Conservation (phyloP, 2,797 vertebrate species). For the Denticeps clupeoides region DNA sequence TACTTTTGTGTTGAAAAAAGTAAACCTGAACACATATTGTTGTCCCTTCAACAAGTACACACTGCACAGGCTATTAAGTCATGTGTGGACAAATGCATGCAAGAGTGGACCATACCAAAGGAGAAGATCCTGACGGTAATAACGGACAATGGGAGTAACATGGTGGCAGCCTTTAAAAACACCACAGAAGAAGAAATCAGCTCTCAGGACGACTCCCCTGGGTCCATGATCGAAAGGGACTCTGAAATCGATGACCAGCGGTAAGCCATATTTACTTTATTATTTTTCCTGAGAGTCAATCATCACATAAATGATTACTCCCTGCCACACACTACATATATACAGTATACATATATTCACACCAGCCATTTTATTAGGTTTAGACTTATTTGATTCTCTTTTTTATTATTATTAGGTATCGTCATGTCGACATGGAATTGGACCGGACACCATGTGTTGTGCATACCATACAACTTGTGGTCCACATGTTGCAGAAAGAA, state of each 20-base stretch:
- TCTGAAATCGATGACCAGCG: neutral
- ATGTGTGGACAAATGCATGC: slow-evolving; percentile 16
- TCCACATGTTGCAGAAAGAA: slow-evolving; percentile 8
- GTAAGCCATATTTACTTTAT: slow-evolving; percentile 7
- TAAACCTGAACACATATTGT: slow-evolving; percentile 25
- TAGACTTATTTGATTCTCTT: no score
- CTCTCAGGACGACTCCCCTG: neutral
- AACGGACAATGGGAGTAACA: slow-evolving; percentile 25
- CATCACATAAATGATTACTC: slow-evolving; percentile 1
- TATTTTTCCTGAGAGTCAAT: slow-evolving; percentile 2
- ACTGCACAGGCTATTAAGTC: slow-evolving; percentile 18
- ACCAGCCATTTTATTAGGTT: no score
- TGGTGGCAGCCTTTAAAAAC: slow-evolving; percentile 20
- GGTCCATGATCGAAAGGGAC: neutral
- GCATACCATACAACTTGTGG: slow-evolving; percentile 8
- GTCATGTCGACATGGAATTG: slow-evolving; percentile 7
- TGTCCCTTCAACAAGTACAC: slow-evolving; percentile 28
- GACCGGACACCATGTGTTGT: slow-evolving; percentile 11
- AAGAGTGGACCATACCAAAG: slow-evolving; percentile 13
- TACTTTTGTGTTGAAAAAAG: slow-evolving; percentile 23
- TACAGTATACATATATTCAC: slow-evolving; percentile 2
- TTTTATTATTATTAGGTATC: slow-evolving; percentile 2
- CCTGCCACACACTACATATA: no score
- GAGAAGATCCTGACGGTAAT: slow-evolving; percentile 22
- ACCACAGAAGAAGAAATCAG: slow-evolving; percentile 1